Evolutionary conservation across 1,140 invertebrate genomes (phyloP), one percentile per base, ranked within the genome.

Genomic region (Solenopsis fugax): DNA sequence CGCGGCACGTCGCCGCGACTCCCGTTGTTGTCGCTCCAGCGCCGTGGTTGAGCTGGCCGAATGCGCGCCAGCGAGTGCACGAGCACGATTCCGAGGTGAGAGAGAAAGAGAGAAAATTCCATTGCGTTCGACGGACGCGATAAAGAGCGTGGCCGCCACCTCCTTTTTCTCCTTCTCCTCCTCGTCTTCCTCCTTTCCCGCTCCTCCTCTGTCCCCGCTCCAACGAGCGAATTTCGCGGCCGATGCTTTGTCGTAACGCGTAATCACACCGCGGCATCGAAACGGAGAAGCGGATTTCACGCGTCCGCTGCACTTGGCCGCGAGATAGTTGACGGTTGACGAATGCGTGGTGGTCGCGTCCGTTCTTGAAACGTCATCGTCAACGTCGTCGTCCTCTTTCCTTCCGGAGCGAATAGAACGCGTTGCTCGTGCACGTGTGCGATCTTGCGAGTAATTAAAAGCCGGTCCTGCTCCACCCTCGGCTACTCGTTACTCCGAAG

Each of bases 21-120:
- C 24, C 69, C 41, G 37, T 24, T 9, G 80, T 24, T 9, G 80
- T 37, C 18, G 37, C 45, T 29, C 18, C 67, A 72, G 9, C 62
- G 34, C 73, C 69, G 69, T 21, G 34, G 29, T 60, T 84, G 54
- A 84, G 18, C 80, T 41, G 24, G 18, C 69, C 72, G 62, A 50
- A n/a, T 71, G 21, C 76, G 10, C n/a, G 54, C 65, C 65, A 45
- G 65, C 67, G 18, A 62, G 60, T 41, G 21, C 73, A 77, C 37
- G 58, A 54, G 87, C 75, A 45, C 78, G 67, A 88, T 71, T 72
- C 65, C 71, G 85, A 90, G 89, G 89, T 90, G 41, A 84, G 69
- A 58, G 65, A 50, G 34, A 50, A n/a, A 71, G 64, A 71, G 29
- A 80, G 58, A n/a, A n/a, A 21, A 34, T 65, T 78, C 18, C 58